Base-by-base conservation (phyloP, 2,888 invertebrate species). In the Ectemnius continuus region DNA sequence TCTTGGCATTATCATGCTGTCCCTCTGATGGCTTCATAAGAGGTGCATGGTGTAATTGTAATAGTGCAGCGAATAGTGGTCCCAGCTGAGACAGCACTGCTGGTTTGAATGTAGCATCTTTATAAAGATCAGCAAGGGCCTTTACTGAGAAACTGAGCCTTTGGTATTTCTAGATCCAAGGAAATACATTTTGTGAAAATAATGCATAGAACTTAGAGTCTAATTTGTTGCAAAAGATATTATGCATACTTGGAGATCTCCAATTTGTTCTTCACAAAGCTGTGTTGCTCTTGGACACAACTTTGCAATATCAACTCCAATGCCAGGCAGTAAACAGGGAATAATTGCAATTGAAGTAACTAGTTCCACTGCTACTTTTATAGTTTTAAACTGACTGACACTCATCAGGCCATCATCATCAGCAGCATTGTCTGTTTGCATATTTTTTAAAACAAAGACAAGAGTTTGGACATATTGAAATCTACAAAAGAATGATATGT, bases 1-100 rank as follows among this genome's bases (percentile, higher is more conserved):
- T 23, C 70, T 45, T 71, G 48, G 28, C 11, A 57, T 14, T 18
- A 36, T 52, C 60, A 56, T 52, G 36, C 45, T 70, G 46, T 11
- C 63, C 56, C 18, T 60, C 80, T 1, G 74, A 66, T 69, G 95
- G 94, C 90, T 94, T 93, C 76, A 93, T 93, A 46, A 95, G 86
- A 6, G 94, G 94, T 48, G 94, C 94, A 91, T 93, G 93, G 28
- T 93, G 92, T 62, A 96, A 90, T 90, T 96, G 96, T 82, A 95
- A 93, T 36, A 96, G 89, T 2, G 93, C 93, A 70, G 94, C 94
- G 64, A 96, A 89, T 79, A 95, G 91, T 5, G 86, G 78, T 36
- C 87, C 86, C 13, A 90, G 20, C 64, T 88, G 85, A 26, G 79
- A 72, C 61, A 89, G 28, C 36, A 89, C 70, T 18, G 81, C 84